Evolutionary conservation across 2,888 invertebrate genomes (phyloP).

Genomic region (Liopterus haemorrhoidalis): DNA sequence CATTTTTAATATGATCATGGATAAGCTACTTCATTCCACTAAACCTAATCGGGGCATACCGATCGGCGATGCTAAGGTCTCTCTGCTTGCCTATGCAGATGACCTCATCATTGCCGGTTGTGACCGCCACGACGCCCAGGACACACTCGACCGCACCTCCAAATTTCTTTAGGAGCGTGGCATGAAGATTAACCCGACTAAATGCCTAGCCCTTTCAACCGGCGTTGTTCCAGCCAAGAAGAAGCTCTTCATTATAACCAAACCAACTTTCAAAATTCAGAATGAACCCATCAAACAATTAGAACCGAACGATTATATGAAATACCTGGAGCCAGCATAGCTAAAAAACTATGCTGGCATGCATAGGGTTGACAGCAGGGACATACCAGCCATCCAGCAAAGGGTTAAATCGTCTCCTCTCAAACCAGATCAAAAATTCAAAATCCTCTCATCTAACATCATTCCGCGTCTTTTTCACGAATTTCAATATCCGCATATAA

Average conservation of each 20-base stretch:
- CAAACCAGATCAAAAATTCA: constrained; percentile 15
- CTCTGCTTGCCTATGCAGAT: too few species aligned
- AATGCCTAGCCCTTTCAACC: too few species aligned
- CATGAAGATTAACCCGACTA: neutral
- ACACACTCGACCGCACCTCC: too few species aligned
- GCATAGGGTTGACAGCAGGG: too few species aligned
- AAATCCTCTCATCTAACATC: neutral
- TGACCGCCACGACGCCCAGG: too few species aligned
- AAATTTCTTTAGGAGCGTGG: constrained; percentile 24
- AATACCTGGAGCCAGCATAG: neutral
- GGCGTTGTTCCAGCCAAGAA: constrained; percentile 18
- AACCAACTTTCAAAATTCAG: neutral
- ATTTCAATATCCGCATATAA: neutral
- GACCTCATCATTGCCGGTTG: too few species aligned
- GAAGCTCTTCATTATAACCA: constrained; percentile 1
- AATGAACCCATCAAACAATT: neutral
- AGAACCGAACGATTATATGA: neutral
- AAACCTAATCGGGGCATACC: too few species aligned
- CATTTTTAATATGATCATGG: constrained; percentile 9
- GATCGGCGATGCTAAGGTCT: too few species aligned
- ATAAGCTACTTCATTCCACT: constrained; percentile 3
- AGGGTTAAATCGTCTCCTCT: too few species aligned
- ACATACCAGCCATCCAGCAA: constrained; percentile 19
- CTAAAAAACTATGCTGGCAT: neutral
- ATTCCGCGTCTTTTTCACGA: neutral